Percentiles rank a stretch among this genome's conserved stretches.
Evolutionary conservation across 1,140 invertebrate genomes (phyloP).

Genomic region (Hypsibius dujardini): DNA sequence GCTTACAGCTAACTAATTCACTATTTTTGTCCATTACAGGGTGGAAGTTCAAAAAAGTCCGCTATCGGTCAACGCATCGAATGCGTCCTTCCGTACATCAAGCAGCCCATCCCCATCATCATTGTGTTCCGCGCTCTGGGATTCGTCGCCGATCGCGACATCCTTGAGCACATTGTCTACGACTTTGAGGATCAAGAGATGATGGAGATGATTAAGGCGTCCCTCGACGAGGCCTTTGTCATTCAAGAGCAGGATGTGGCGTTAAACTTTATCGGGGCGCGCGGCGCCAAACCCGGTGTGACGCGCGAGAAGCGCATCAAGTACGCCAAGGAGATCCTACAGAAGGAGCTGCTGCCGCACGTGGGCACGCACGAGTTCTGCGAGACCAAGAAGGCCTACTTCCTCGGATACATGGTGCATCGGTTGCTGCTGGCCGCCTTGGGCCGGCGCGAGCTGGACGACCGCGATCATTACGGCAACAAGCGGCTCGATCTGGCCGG

Average conservation of each 20-base stretch:
- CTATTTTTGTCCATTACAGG: too few species aligned
- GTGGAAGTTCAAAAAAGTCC: slow-evolving; percentile 59
- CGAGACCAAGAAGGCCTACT: slow-evolving; percentile 72
- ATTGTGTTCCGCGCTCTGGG: slow-evolving; percentile 88
- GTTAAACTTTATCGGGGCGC: slow-evolving; percentile 87
- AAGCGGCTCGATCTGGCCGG: slow-evolving; percentile 92
- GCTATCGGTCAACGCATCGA: slow-evolving; percentile 95
- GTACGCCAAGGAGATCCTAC: slow-evolving; percentile 93
- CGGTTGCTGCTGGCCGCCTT: slow-evolving; percentile 74
- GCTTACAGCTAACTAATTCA: too few species aligned
- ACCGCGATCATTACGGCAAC: slow-evolving; percentile 98
- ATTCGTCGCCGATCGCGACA: slow-evolving; percentile 95
- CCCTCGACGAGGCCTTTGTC: slow-evolving; percentile 94
- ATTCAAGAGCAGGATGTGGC: slow-evolving; percentile 98
- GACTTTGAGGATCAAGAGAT: slow-evolving; percentile 98
- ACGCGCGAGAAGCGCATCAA: slow-evolving; percentile 96
- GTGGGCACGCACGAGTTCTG: slow-evolving; percentile 96
- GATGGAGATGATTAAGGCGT: slow-evolving; percentile 99
- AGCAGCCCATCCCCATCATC: slow-evolving; percentile 98
- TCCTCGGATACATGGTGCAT: slow-evolving; percentile 80
- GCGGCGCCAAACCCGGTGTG: slow-evolving; percentile 87
- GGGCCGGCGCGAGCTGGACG: slow-evolving; percentile 85
- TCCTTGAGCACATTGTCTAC: slow-evolving; percentile 95
- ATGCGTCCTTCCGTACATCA: slow-evolving; percentile 91
- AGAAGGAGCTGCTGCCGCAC: slow-evolving; percentile 98